Evolutionary conservation across 2,113 vertebrate genomes (phyloP).

Genomic region (Pangasianodon gigas): DNA sequence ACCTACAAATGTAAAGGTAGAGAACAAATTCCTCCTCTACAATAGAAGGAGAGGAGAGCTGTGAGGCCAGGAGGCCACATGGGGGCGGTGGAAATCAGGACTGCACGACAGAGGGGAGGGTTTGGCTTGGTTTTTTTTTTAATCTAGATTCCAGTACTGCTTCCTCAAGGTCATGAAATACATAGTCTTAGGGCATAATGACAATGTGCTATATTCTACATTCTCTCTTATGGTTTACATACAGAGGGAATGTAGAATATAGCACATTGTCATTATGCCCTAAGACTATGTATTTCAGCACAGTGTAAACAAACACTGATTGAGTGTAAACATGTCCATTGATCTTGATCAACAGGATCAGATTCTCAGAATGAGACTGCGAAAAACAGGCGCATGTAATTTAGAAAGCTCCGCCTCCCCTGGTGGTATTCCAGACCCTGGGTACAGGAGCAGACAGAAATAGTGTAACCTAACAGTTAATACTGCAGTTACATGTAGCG

Average conservation of each 20-base stretch:
- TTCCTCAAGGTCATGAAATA: conserved; percentile 10
- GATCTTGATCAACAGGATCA: not conserved
- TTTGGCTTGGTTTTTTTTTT: not conserved
- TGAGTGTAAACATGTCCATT: not conserved
- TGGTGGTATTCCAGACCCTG: not conserved
- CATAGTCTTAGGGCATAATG: too few species aligned
- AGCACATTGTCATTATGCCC: not conserved
- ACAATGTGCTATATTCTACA: not conserved
- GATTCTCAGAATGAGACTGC: not conserved
- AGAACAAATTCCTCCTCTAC: not conserved
- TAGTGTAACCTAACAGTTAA: not conserved
- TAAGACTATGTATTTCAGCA: not conserved
- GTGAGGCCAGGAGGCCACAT: not conserved
- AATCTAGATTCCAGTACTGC: not conserved
- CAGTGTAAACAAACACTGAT: not conserved
- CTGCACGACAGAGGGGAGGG: not conserved
- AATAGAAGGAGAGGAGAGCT: not conserved
- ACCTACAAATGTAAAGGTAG: not conserved
- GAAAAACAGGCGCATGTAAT: not conserved
- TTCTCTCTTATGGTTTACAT: too few species aligned
- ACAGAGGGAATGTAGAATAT: too few species aligned
- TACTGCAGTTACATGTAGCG: not conserved
- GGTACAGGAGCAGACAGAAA: not conserved
- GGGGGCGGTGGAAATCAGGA: not conserved
- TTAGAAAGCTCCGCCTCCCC: too few species aligned